Evolutionary conservation across 2,797 vertebrate species (phyloP).

Genomic region (Sebastes wilsoni): DNA sequence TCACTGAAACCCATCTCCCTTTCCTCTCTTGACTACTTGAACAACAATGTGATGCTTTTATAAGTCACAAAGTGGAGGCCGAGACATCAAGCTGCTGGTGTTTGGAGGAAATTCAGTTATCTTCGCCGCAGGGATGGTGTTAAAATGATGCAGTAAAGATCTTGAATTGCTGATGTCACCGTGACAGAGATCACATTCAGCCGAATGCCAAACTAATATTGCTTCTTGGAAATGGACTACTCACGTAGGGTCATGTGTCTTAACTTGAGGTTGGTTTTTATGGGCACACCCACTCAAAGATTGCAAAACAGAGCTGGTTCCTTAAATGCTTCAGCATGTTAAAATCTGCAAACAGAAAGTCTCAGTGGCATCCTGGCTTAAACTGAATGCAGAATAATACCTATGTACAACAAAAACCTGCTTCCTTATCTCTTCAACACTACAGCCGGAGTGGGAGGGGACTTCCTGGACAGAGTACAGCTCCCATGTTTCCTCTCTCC

Average conservation of each 20-base stretch:
- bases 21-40: background rate
- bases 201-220: background rate
- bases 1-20: background rate
- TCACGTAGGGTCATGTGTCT: constrained; percentile 19
- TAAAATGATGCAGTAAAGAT: constrained; percentile 2
- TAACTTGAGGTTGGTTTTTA: background rate
- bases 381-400: constrained; percentile 11
- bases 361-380: background rate
- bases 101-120: constrained; percentile 10
- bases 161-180: constrained; percentile 8
- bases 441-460: constrained; percentile 57
- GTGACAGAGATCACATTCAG: background rate
- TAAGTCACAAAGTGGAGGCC: background rate
- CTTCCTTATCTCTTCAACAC: constrained; percentile 65
- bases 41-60: background rate
- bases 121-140: background rate
- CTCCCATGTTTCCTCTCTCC: constrained; percentile 67
- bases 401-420: constrained; percentile 26
- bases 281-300: background rate
- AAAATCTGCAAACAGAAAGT: constrained; percentile 5
- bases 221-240: background rate
- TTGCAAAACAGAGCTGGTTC: constrained; percentile 1
- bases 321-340: background rate
- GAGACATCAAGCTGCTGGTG: background rate
- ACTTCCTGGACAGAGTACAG: constrained; percentile 69